Conservation (phyloP, 2,113 vertebrate species). For the Lasiurus cinereus region DNA sequence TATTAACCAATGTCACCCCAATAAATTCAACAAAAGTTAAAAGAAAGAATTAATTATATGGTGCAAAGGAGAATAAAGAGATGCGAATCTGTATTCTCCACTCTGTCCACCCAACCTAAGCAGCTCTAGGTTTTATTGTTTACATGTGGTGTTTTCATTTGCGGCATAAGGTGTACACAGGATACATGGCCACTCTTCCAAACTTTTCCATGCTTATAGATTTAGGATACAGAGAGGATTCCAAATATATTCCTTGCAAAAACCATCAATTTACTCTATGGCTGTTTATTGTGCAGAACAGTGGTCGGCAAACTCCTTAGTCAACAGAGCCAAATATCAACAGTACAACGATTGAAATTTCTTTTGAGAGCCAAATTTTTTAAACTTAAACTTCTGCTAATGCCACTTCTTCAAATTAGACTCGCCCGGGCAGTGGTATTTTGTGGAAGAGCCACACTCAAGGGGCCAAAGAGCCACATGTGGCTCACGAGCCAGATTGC, state of each 20-base stretch:
- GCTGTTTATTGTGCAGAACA: background rate
- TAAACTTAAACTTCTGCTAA: no score
- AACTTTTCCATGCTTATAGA: background rate
- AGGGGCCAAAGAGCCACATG: no score
- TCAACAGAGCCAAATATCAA: no score
- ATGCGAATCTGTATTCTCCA: background rate
- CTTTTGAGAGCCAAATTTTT: no score
- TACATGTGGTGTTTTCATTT: background rate
- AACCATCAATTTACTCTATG: background rate
- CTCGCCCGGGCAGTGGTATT: no score
- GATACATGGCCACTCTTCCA: background rate
- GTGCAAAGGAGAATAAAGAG: background rate
- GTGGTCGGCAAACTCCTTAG: no score
- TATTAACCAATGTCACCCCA: background rate
- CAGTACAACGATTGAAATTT: no score
- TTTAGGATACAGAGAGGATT: slow-evolving; percentile 5
- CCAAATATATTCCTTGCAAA: background rate
- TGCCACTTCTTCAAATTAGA: no score
- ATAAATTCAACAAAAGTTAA: background rate
- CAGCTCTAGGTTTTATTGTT: background rate
- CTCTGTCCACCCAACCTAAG: background rate
- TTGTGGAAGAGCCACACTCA: no score
- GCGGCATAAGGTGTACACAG: background rate
- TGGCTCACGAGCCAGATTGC: no score
- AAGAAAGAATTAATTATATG: background rate